Conservation (phyloP, 2,888 invertebrate genomes). For the Strigamia maritima region DNA sequence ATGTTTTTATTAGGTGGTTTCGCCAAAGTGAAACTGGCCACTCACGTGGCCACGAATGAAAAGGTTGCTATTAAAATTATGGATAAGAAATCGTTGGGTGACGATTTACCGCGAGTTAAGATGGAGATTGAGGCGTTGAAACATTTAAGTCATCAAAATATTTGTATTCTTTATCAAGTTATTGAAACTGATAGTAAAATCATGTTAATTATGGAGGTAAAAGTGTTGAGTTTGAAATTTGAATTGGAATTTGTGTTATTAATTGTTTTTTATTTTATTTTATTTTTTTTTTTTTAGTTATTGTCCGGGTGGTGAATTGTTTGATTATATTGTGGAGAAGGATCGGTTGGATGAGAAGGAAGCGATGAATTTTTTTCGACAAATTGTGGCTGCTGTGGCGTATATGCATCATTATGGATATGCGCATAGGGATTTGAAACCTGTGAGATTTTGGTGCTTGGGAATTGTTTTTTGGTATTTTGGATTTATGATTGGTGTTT, state of each 20-base stretch:
- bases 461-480: too few species aligned
- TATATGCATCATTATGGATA: constrained; percentile 72
- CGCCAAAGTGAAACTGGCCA: constrained; percentile 75
- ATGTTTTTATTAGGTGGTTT: constrained; percentile 63
- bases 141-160: constrained; percentile 66
- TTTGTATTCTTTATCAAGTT: constrained; percentile 74
- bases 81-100: constrained; percentile 69
- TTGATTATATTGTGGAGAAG: constrained; percentile 77
- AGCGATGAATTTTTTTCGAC: constrained; percentile 71
- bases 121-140: constrained; percentile 72
- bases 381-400: constrained; percentile 73
- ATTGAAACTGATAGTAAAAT: constrained; percentile 71
- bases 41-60: constrained; percentile 72
- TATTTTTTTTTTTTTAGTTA: constrained; percentile 55
- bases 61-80: constrained; percentile 80
- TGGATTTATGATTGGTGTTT: too few species aligned
- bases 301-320: constrained; percentile 77
- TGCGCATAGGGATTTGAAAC: constrained; percentile 77
- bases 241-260: not conserved
- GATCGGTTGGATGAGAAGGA: constrained; percentile 68
- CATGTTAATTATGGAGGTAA: constrained; percentile 71
- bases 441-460: constrained; percentile 58
- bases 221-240: not conserved
- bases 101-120: constrained; percentile 68
- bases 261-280: not conserved